phyloP scores from a whole-genome alignment of 2,888 invertebrate species.

The Nomada ruficornis region DNA sequence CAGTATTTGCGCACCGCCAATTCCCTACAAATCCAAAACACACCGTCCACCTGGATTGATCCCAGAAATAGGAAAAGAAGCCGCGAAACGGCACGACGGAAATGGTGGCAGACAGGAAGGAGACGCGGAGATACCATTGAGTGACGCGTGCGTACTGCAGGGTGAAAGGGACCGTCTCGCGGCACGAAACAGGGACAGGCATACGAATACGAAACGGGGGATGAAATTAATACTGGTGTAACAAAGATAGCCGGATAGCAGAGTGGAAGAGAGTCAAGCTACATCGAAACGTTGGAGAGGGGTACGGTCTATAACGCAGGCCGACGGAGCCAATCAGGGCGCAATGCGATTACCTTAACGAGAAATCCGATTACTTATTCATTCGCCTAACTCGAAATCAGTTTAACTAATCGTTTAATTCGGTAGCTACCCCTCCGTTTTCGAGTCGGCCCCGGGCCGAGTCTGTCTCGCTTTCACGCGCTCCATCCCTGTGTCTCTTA shows the following conservation, averaged over 20 bases:
- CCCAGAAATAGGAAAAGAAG: not conserved
- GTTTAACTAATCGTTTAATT: conserved; percentile 85
- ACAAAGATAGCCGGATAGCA: conserved; percentile 35
- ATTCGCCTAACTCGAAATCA: conserved; percentile 85
- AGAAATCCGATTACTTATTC: conserved; percentile 85
- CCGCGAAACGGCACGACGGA: not conserved
- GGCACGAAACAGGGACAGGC: not conserved
- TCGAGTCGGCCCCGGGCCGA: conserved; percentile 48
- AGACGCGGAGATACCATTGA: conserved; percentile 11
- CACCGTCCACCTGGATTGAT: not conserved
- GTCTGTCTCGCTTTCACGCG: not conserved
- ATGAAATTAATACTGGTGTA: conserved; percentile 30
- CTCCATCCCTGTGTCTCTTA: no score
- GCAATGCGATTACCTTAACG: conserved; percentile 85
- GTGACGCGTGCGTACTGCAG: conserved; percentile 25
- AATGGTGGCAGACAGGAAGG: conserved; percentile 8
- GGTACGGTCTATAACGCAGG: conserved; percentile 77
- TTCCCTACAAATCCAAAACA: no score
- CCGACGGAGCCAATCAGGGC: conserved; percentile 83
- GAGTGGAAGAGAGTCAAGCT: conserved; percentile 3
- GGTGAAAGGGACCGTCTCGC: not conserved
- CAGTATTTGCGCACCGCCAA: no score
- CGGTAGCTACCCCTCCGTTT: conserved; percentile 74
- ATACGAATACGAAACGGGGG: not conserved
- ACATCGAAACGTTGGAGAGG: conserved; percentile 30